A percentile compares a stretch with the other conserved stretches of the same genome.
Evolutionary conservation across 2,888 invertebrate species (phyloP).

Genomic region (Drosophila mimetica): DNA sequence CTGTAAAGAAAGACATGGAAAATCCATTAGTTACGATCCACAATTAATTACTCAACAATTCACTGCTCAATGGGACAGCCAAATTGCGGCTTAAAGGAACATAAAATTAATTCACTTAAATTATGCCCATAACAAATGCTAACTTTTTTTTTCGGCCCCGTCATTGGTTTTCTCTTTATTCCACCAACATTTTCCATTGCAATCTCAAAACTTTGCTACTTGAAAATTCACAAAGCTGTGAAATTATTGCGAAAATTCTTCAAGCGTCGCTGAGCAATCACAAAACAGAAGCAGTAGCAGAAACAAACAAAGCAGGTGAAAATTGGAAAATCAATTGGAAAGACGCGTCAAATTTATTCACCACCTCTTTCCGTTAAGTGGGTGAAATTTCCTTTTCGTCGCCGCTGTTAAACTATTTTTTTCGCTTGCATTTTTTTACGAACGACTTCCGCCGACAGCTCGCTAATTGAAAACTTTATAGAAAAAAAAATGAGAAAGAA

Average conservation of each 20-base stretch:
- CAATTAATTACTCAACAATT: conserved; percentile 17
- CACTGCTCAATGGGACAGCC: conserved; percentile 4
- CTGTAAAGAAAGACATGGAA: conserved; percentile 56
- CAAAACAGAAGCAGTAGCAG: conserved; percentile 45
- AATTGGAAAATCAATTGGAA: conserved; percentile 53
- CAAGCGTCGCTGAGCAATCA: conserved; percentile 55
- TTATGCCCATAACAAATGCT: conserved; percentile 4
- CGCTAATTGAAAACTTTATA: conserved; percentile 61
- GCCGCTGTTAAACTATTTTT: conserved; percentile 25
- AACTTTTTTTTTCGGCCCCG: neutral
- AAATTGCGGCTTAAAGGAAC: conserved; percentile 24
- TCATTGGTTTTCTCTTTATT: neutral
- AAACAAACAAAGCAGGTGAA: conserved; percentile 51
- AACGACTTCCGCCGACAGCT: conserved; percentile 57
- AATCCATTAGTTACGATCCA: conserved; percentile 1
- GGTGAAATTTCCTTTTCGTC: conserved; percentile 60
- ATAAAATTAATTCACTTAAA: conserved; percentile 22
- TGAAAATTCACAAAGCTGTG: conserved; percentile 58
- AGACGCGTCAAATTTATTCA: conserved; percentile 46
- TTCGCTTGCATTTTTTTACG: conserved; percentile 27
- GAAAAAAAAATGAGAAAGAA: conserved; percentile 6
- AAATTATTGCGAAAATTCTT: conserved; percentile 49
- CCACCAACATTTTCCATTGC: conserved; percentile 8
- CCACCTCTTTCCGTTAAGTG: conserved; percentile 38
- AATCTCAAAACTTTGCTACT: conserved; percentile 27